Conservation (phyloP, 2,888 invertebrate species). For the Electrophaes corylata region DNA sequence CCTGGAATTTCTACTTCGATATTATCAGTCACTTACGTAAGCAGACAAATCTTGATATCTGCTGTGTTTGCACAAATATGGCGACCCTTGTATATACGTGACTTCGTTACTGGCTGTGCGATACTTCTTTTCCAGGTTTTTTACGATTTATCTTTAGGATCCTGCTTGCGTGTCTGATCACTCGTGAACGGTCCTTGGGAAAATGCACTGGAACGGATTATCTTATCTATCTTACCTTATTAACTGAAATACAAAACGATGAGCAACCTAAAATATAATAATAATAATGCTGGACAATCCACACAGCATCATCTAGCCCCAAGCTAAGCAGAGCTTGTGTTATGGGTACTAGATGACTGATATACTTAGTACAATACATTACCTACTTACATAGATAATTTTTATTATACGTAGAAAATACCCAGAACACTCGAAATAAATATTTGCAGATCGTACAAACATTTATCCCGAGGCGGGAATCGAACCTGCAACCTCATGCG, state of each 20-base stretch:
- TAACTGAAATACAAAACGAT: neutral
- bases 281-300: too few relatives aligned
- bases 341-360: too few relatives aligned
- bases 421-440: too few relatives aligned
- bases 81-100: slow-evolving; percentile 64
- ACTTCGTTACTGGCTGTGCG: slow-evolving; percentile 53
- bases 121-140: slow-evolving; percentile 39
- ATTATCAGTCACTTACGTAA: slow-evolving; percentile 66
- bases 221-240: neutral
- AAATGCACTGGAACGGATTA: slow-evolving; percentile 7
- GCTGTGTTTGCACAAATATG: slow-evolving; percentile 75
- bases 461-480: too few relatives aligned
- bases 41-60: slow-evolving; percentile 72
- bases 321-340: too few relatives aligned
- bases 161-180: slow-evolving; percentile 20
- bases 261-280: neutral
- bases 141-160: slow-evolving; percentile 25
- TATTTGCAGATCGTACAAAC: too few relatives aligned
- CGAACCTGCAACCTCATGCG: too few relatives aligned
- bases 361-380: too few relatives aligned
- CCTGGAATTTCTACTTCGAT: slow-evolving; percentile 55
- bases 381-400: too few relatives aligned
- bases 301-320: too few relatives aligned
- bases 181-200: slow-evolving; percentile 10
- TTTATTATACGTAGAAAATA: too few relatives aligned